phyloP scores from a whole-genome alignment of 2,888 invertebrate genomes.

The Himalopsyche anomala region DNA sequence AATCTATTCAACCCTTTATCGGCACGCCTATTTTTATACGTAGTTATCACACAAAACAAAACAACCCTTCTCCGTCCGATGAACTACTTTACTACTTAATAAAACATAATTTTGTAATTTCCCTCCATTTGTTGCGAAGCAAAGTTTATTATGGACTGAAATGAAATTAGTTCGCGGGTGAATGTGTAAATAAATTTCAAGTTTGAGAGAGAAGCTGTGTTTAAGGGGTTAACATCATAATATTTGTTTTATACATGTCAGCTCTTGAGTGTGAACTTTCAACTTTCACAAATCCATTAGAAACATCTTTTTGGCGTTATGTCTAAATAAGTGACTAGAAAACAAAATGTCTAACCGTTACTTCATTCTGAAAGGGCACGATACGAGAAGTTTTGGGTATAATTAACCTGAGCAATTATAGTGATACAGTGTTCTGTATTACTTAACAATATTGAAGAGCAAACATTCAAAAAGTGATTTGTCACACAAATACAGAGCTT shows the following conservation, averaged over 20 bases:
- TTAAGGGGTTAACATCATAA: conserved; percentile 21
- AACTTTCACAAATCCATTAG: conserved; percentile 1
- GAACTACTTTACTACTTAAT: conserved; percentile 34
- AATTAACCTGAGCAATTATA: no score
- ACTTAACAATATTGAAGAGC: no score
- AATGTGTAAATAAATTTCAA: conserved; percentile 30
- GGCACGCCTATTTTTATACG: background rate
- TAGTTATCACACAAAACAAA: conserved; percentile 16
- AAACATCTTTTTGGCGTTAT: no score
- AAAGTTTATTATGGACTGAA: conserved; percentile 30
- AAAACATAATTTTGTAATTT: conserved; percentile 34
- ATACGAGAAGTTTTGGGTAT: no score
- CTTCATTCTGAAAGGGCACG: no score
- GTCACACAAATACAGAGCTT: no score
- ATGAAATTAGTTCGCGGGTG: conserved; percentile 28
- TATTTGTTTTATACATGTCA: background rate
- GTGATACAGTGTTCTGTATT: no score
- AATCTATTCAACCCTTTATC: background rate
- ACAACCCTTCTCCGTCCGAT: conserved; percentile 14
- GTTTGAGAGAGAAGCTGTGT: conserved; percentile 26
- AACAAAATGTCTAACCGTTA: no score
- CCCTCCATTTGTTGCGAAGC: conserved; percentile 31
- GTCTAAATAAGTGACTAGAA: no score
- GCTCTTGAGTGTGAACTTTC: conserved; percentile 4
- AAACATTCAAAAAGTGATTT: no score